Percentiles rank a stretch among this genome's conserved stretches.
These are phyloP conservation scores for Dasyprocta punctata DNA, from an alignment of 2,113 vertebrate genomes.

Conservation along the genomic window DNA sequence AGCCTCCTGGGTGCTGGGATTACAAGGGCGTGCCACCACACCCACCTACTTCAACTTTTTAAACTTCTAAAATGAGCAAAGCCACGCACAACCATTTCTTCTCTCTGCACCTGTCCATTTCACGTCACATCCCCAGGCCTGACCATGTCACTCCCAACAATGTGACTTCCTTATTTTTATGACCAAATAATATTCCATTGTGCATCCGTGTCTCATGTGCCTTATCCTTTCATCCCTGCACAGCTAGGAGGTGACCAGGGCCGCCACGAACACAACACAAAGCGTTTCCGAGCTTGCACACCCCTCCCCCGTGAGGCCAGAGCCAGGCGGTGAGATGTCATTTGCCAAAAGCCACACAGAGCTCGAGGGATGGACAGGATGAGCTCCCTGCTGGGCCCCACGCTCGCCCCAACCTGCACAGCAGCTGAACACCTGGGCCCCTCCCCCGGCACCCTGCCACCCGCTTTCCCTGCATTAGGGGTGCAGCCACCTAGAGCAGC, in stretches of 20 bases:
- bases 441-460: neutral
- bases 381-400: no score
- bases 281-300: no score
- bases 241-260: neutral
- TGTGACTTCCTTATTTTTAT: neutral
- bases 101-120: neutral
- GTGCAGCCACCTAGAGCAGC: neutral
- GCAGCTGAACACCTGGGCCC: no score
- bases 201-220: neutral
- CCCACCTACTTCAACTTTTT: neutral
- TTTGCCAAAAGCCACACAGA: neutral
- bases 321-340: no score
- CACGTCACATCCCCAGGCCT: neutral
- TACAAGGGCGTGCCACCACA: neutral
- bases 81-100: neutral
- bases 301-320: neutral
- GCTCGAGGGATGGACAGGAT: neutral
- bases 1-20: neutral
- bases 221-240: no score
- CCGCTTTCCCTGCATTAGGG: neutral
- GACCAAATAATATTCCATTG: neutral
- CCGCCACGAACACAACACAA: neutral
- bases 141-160: neutral
- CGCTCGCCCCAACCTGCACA: no score
- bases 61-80: neutral